Evolutionary conservation across 2,888 invertebrate species (phyloP), one percentile per base, ranked within the genome.

Genomic region (Odontomyia ornata): DNA sequence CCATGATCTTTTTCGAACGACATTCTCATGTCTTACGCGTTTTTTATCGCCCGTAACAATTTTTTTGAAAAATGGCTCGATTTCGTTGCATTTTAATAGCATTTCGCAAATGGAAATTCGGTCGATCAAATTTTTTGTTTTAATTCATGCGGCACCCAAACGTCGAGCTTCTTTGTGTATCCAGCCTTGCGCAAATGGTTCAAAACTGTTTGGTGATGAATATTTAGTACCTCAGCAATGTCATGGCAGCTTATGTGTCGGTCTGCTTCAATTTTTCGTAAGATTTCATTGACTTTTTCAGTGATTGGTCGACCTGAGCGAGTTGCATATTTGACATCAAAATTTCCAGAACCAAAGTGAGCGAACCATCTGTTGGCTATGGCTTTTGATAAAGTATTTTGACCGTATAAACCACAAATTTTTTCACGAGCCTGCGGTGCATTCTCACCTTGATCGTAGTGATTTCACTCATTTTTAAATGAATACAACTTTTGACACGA

Each of bases 211-310:
- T 1, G 36, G 25, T 46, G 46, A 46, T 75, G 1, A 0, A 75
- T 75, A 60, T 60, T 52, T 23, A 72, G 56, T 52, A 1, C 0
- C 52, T 2, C 56, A 0, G 72, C 72, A 3, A 72, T 72, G 1
- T 72, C 52, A 0, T 30, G 56, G 0, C 56, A 56, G 11, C 80
- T 85, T 86, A n/a, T 83, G 36, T 77, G 75, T 75, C 75, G 64
- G 67, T 77, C 47, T 77, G 13, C 23, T 77, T 67, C 78, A 77
- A 56, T 79, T 56, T 18, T 43, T 73, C 28, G 69, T 15, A 76
- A 46, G 76, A 78, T 76, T 77, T 80, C 77, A 47, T 77, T 28
- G 62, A 56, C 46, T 64, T 76, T 64, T 18, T 67, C 71, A 80
- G 80, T 81, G 80, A 80, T 80, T 81, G 75, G 77, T 28, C 77